A percentile compares a stretch with the other conserved stretches of the same genome.
These are phyloP conservation scores for Drosophila orena DNA, from an alignment of 1,140 invertebrate species.

Conservation along the genomic window DNA sequence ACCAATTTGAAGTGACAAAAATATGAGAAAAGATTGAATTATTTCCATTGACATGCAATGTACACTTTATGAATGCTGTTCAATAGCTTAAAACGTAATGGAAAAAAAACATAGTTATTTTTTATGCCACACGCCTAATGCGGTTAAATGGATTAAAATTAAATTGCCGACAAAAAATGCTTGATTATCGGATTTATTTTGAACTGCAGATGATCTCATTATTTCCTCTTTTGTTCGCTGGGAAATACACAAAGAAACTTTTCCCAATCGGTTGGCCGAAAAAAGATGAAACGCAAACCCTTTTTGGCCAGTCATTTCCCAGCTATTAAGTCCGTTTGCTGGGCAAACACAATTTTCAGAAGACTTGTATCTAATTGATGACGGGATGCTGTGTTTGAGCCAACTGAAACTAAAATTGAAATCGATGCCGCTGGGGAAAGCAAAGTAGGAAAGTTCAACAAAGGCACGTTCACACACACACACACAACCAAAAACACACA, in stretches of 20 bases:
- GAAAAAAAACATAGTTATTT: neutral
- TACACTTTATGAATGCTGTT: neutral
- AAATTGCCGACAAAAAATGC: too few relatives aligned
- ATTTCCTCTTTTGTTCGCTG: neutral
- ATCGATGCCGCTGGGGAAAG: conserved; percentile 49
- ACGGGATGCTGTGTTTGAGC: conserved; percentile 24
- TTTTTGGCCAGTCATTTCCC: conserved; percentile 30
- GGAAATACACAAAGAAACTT: conserved; percentile 17
- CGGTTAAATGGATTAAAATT: neutral
- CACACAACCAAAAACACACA: neutral
- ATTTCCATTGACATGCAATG: neutral
- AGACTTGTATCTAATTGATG: conserved; percentile 50
- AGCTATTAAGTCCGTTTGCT: conserved; percentile 14
- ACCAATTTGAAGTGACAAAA: conserved; percentile 8
- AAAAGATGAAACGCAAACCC: conserved; percentile 5
- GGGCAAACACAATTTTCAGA: conserved; percentile 49
- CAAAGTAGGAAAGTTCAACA: conserved; percentile 9
- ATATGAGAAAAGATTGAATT: neutral
- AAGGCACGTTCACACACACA: neutral
- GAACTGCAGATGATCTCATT: neutral
- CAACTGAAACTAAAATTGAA: conserved; percentile 46
- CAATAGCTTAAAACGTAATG: neutral
- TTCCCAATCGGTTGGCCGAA: conserved; percentile 13
- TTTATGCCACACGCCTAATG: neutral
- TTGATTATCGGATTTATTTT: neutral